phyloP scores from a whole-genome alignment of 2,888 invertebrate genomes.

The Hydrotaea cyrtoneurina region DNA sequence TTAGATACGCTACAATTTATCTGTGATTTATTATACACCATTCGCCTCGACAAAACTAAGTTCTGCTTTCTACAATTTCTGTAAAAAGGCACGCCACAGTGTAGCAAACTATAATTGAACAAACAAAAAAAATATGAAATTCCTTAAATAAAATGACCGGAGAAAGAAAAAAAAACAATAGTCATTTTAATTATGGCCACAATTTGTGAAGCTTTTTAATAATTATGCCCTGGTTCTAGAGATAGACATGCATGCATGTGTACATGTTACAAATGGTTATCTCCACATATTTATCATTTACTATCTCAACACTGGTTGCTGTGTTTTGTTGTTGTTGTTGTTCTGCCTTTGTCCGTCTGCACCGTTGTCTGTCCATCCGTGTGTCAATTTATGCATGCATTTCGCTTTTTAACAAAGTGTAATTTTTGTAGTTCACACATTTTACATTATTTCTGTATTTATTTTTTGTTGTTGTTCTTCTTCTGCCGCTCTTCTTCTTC shows the following conservation, averaged over 20 bases:
- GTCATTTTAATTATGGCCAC: constrained; percentile 1
- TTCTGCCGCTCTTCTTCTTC: background rate
- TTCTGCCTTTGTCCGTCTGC: background rate
- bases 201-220: background rate
- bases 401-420: constrained; percentile 57
- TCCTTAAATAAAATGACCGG: background rate
- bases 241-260: background rate
- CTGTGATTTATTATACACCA: too few relatives aligned
- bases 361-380: background rate
- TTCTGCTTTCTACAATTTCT: too few relatives aligned
- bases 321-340: background rate
- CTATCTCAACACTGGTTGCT: constrained; percentile 20
- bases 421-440: constrained; percentile 69
- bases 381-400: constrained; percentile 62
- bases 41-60: too few relatives aligned
- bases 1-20: too few relatives aligned
- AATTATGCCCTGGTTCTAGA: background rate
- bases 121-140: background rate
- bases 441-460: constrained; percentile 58
- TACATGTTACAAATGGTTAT: constrained; percentile 4
- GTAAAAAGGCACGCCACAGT: too few relatives aligned
- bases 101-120: too few relatives aligned
- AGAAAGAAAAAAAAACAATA: too few relatives aligned
- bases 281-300: constrained; percentile 39
- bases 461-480: background rate